These are phyloP conservation scores for Aphidius gifuensis DNA, from an alignment of 1,140 invertebrate genomes.

Conservation along the genomic window DNA sequence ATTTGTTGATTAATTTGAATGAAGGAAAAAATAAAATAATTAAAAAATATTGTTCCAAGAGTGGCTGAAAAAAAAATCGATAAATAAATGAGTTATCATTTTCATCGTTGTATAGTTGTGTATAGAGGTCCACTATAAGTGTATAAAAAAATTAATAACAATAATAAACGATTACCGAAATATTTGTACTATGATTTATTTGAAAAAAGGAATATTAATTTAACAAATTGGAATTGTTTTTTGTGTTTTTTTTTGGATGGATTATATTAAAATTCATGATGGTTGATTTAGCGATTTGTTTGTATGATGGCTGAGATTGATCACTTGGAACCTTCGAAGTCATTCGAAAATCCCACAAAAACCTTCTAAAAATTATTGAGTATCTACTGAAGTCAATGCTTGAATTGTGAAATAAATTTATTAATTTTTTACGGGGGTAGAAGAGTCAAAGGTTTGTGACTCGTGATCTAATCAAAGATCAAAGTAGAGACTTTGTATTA, in stretches of 20 bases:
- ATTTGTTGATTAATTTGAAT: neutral
- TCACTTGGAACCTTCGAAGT: too few relatives aligned
- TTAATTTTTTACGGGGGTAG: too few relatives aligned
- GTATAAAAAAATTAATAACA: slow-evolving; percentile 39
- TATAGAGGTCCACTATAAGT: slow-evolving; percentile 49
- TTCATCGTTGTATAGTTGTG: slow-evolving; percentile 54
- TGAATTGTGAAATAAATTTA: too few relatives aligned
- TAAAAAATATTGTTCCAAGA: slow-evolving; percentile 3
- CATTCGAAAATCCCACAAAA: too few relatives aligned
- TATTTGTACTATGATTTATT: slow-evolving; percentile 15
- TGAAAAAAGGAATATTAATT: neutral
- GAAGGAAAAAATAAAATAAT: neutral
- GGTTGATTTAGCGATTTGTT: neutral
- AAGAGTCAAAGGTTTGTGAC: too few relatives aligned
- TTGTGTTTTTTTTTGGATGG: slow-evolving; percentile 2
- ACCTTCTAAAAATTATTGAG: too few relatives aligned
- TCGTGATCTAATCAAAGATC: too few relatives aligned
- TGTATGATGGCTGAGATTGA: neutral
- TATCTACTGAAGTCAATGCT: too few relatives aligned
- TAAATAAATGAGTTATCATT: slow-evolving; percentile 47
- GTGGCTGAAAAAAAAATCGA: slow-evolving; percentile 14
- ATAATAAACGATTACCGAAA: slow-evolving; percentile 46
- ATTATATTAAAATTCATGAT: too few relatives aligned
- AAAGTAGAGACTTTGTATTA: too few relatives aligned
- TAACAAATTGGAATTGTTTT: neutral